Evolutionary conservation across 2,113 vertebrate genomes (phyloP), one percentile per base, ranked within the genome.

Genomic region (Forbesichthys agassizii): DNA sequence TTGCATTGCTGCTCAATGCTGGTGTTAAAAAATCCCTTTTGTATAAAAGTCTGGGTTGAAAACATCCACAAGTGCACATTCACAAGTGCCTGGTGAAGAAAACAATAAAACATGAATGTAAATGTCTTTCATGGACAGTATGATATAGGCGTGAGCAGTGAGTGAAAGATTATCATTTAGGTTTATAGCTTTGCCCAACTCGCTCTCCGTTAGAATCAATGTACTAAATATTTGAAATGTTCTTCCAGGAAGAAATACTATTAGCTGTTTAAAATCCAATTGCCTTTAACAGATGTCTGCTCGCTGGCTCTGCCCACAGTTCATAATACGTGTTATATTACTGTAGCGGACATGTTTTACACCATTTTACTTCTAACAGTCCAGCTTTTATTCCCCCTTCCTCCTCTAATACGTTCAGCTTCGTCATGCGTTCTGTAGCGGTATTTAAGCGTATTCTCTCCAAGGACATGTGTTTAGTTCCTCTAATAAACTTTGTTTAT

Each of bases 241-340:
- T 42, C 36, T 42, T 42, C 36, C 36, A 42, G 36, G 5, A 42
- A 42, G 36, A 42, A 42, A 42, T 42, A 42, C 36, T 42, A 5
- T 42, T 42, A 42, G 36, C 36, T 42, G 36, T 42, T 42, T 6
- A 8, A 42, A 12, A 36, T 9, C 33, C 69, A 56, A 73, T 80
- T 66, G 71, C 49, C 69, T 75, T 74, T 69, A 18, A 84, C 80
- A 84, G 74, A 86, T 87, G 82, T 86, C 79, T 74, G 55, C 66
- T 16, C 64, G 74, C 80, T 60, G 66, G 71, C 74, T 55, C 11
- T 53, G 51, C 70, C 65, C 68, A 79, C 73, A 53, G 69, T 53
- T 76, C 51, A 9, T 85, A 54, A 61, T 85, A 82, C 67, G 86
- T 73, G 74, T 77, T 69, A n/a, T 75, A 16, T 74, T 76, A 73